phyloP scores from a whole-genome alignment of 2,888 invertebrate genomes.

The Drosophila maculinotata region DNA sequence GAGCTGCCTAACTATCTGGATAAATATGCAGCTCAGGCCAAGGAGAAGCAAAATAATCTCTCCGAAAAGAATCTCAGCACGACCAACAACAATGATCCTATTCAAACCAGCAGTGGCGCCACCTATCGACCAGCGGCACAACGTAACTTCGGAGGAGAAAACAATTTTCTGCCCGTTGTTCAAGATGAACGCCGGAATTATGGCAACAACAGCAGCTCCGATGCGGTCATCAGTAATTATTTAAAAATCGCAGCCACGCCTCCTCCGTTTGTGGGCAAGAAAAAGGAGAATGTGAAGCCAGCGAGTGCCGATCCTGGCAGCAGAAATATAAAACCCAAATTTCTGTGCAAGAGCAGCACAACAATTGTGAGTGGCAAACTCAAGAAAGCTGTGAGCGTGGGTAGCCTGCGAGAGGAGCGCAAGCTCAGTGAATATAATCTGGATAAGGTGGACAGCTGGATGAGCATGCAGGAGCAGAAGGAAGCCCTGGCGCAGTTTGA shows the following conservation, averaged over 20 bases:
- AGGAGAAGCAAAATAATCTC: constrained; percentile 83
- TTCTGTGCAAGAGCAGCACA: constrained; percentile 19
- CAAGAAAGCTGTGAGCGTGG: constrained; percentile 75
- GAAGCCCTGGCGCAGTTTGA: constrained; percentile 49
- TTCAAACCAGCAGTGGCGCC: constrained; percentile 10
- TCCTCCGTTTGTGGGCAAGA: constrained; percentile 76
- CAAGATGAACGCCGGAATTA: constrained; percentile 61
- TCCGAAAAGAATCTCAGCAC: constrained; percentile 70
- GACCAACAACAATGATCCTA: constrained; percentile 3
- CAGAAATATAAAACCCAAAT: constrained; percentile 42
- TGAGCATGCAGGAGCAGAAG: constrained; percentile 83
- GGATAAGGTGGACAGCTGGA: constrained; percentile 85
- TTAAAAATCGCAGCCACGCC: constrained; percentile 78
- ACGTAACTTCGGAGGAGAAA: constrained; percentile 73
- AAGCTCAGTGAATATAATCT: constrained; percentile 84
- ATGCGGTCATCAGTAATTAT: constrained; percentile 84
- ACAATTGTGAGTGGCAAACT: constrained; percentile 47
- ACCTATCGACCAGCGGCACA: constrained; percentile 20
- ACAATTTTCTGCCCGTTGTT: constrained; percentile 68
- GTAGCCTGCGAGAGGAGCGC: constrained; percentile 80
- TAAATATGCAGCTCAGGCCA: constrained; percentile 67
- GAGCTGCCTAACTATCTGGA: constrained; percentile 76
- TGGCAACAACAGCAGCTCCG: constrained; percentile 56
- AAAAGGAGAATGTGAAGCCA: constrained; percentile 81
- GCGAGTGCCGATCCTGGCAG: constrained; percentile 44